Evolutionary conservation across 2,888 invertebrate genomes (phyloP), one percentile per base, ranked within the genome.

Genomic region (Masnerella sp.): DNA sequence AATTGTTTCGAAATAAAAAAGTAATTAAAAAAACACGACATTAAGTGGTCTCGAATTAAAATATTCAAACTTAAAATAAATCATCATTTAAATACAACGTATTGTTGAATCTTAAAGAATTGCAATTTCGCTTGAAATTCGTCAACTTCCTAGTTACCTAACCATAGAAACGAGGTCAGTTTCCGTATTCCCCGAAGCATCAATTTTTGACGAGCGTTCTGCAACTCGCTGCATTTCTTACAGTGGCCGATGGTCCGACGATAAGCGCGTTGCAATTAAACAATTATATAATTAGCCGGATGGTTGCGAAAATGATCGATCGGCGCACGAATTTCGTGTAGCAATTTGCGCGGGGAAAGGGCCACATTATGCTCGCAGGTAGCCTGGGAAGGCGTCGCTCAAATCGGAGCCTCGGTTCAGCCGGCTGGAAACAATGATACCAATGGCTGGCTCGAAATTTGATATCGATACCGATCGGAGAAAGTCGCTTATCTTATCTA

Each of bases 401-500:
- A 15, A 49, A 49, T 42, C 34, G 8, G 30, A 28, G 36, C 28
- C 38, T 11, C 18, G 47, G 30, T n/a, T 3, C 51, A 58, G 4
- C 58, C 42, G 28, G 4, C 34, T 38, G 49, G 43, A 67, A 67
- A 67, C 67, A 67, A 67, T 67, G 67, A 58, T 67, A 58, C 58
- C n/a, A n/a, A n/a, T n/a, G n/a, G n/a, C n/a, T n/a, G 20, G 34
- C 34, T 42, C 42, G 58, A 47, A 51, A 67, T 58, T 51, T 38
- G 67, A 56, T 67, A 47, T 17, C 43, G 56, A 43, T 43, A 51
- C 34, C 43, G 51, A 67, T 67, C 5, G 14, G 67, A 67, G 67
- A 67, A 67, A 67, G 67, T 67, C 15, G 67, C 51, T 68, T 67
- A 58, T 67, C 67, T 68, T 68, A 52, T 59, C 68, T 51, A 59